Evolutionary conservation across 2,888 invertebrate genomes (phyloP).

Genomic region (Caenorhabditis plicata): DNA sequence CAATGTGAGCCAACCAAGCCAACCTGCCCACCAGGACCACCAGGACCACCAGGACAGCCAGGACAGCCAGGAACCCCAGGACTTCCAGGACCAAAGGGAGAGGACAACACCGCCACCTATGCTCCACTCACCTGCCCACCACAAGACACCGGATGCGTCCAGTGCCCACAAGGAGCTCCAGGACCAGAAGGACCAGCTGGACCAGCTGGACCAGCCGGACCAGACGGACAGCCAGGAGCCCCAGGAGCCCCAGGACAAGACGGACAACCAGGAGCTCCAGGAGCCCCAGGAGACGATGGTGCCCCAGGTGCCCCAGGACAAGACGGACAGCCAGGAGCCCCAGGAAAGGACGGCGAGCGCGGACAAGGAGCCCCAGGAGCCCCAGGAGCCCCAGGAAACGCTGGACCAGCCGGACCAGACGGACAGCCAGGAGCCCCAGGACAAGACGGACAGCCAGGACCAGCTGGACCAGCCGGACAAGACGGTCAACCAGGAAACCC

Average conservation of each 20-base stretch:
- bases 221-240: too few species aligned
- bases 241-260: too few species aligned
- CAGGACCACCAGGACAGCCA: constrained; percentile 42
- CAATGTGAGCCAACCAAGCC: constrained; percentile 57
- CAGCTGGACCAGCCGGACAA: constrained; percentile 43
- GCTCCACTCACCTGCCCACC: constrained; percentile 46
- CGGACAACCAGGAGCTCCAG: too few species aligned
- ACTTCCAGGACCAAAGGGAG: constrained; percentile 34
- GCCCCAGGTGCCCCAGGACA: too few species aligned
- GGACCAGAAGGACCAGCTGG: too few species aligned
- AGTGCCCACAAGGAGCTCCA: too few species aligned
- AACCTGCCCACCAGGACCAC: constrained; percentile 40
- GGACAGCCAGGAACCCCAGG: constrained; percentile 38
- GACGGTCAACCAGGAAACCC: constrained; percentile 21
- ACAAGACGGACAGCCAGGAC: constrained; percentile 40
- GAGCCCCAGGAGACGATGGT: too few species aligned
- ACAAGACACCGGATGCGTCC: too few species aligned
- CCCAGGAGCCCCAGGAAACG: constrained; percentile 46
- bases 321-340: too few species aligned
- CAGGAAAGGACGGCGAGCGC: too few species aligned
- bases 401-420: constrained; percentile 40
- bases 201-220: too few species aligned
- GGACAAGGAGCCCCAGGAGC: constrained; percentile 33
- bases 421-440: constrained; percentile 39
- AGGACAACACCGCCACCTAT: constrained; percentile 22